phyloP scores from a whole-genome alignment of 1,140 invertebrate genomes.

The Brachionus rubens region DNA sequence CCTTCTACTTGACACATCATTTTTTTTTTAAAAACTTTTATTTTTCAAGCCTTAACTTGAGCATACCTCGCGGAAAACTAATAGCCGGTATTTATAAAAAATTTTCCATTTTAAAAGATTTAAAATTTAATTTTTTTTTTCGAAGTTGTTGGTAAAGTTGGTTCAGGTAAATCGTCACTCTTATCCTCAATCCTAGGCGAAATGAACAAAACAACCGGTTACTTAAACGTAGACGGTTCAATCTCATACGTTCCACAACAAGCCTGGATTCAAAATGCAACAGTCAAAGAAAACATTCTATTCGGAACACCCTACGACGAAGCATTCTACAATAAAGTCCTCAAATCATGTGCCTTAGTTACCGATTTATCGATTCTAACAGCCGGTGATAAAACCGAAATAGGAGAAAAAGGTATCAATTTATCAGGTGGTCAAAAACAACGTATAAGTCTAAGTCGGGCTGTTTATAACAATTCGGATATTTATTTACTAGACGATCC shows the following conservation, averaged over 20 bases:
- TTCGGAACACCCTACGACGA: conserved; percentile 65
- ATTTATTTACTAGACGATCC: conserved; percentile 64
- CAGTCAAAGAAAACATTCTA: conserved; percentile 68
- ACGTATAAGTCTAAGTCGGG: conserved; percentile 52
- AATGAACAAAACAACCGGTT: conserved; percentile 74
- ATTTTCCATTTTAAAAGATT: no score
- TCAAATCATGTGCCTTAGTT: conserved; percentile 57
- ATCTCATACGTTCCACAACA: conserved; percentile 71
- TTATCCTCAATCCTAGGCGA: conserved; percentile 81
- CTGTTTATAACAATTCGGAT: conserved; percentile 57
- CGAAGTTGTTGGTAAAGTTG: conserved; percentile 82
- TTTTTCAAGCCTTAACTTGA: background rate
- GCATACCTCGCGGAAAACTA: background rate
- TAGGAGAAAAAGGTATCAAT: conserved; percentile 52
- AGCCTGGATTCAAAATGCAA: conserved; percentile 68
- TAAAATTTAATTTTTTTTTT: conserved; percentile 54
- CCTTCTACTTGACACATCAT: no score
- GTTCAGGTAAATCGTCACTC: conserved; percentile 83
- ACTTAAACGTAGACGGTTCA: conserved; percentile 73
- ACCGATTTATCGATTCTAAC: conserved; percentile 50
- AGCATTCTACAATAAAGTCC: conserved; percentile 61
- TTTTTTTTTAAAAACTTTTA: no score
- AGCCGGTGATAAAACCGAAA: conserved; percentile 48
- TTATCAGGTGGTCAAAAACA: conserved; percentile 57
- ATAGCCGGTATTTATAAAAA: conserved; percentile 17